A percentile compares a stretch with the other conserved stretches of the same genome.
Conservation (phyloP, 2,888 invertebrate species). For the Boloria selene region DNA sequence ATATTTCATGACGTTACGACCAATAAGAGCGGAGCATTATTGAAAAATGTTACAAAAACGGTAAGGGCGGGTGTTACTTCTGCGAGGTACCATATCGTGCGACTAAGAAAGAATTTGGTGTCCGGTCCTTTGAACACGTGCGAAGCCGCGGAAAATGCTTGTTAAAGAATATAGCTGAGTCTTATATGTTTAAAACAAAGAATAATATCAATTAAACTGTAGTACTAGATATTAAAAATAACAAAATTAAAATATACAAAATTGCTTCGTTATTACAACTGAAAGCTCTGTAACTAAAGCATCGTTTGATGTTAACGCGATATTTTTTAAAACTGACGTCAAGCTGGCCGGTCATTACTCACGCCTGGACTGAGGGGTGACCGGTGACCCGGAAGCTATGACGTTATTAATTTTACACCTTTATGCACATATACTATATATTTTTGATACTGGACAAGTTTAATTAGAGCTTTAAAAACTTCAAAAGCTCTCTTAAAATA, state of each 20-base stretch:
- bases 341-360: constrained; percentile 54
- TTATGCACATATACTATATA: constrained; percentile 33
- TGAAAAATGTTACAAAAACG: too few relatives aligned
- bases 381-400: constrained; percentile 71
- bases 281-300: constrained; percentile 13
- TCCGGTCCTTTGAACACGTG: too few relatives aligned
- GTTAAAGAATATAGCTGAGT: too few relatives aligned
- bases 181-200: too few relatives aligned
- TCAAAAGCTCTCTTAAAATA: too few relatives aligned
- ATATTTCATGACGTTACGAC: too few relatives aligned
- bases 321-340: constrained; percentile 43
- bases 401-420: constrained; percentile 73
- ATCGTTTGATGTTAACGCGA: constrained; percentile 25
- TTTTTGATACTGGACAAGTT: constrained; percentile 18
- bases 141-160: too few relatives aligned
- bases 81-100: too few relatives aligned
- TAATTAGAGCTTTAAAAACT: constrained; percentile 9
- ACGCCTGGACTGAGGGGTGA: constrained; percentile 57
- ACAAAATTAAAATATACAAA: background rate
- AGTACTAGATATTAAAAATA: background rate
- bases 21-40: too few relatives aligned
- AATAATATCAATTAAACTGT: too few relatives aligned
- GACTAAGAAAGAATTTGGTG: too few relatives aligned
- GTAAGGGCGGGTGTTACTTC: too few relatives aligned
- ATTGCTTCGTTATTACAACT: background rate